phyloP scores from a whole-genome alignment of 2,113 vertebrate genomes.

The Suncus etruscus region DNA sequence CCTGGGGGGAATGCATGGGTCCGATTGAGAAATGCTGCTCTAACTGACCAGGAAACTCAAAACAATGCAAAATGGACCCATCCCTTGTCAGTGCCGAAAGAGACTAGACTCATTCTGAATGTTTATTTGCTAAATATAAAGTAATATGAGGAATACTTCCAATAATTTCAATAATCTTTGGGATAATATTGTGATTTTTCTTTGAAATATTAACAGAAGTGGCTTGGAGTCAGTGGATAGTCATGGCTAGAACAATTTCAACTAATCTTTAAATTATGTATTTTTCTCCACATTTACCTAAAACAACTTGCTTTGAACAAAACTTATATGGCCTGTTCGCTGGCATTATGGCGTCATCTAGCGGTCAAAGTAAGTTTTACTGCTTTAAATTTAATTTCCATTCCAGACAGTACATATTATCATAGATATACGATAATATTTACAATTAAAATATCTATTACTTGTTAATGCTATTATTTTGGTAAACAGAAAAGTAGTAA shows the following conservation, averaged over 20 bases:
- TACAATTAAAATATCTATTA: not conserved
- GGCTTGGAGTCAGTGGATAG: not conserved
- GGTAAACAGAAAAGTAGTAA: not conserved
- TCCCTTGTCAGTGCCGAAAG: no score
- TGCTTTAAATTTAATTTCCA: not conserved
- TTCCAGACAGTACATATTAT: not conserved
- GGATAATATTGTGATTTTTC: not conserved
- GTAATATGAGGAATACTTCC: no score
- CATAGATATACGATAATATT: not conserved
- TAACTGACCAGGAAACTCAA: not conserved
- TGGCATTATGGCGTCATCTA: slow-evolving; percentile 63
- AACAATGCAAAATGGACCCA: not conserved
- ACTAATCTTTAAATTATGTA: not conserved
- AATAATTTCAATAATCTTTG: no score
- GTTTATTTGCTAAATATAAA: no score
- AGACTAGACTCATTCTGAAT: no score
- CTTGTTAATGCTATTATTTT: not conserved
- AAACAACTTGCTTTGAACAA: not conserved
- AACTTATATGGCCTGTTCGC: not conserved
- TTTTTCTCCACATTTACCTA: not conserved
- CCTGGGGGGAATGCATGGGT: no score
- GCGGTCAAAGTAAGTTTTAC: slow-evolving; percentile 20
- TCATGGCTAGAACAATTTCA: not conserved
- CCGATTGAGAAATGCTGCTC: no score
- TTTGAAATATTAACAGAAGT: not conserved